phyloP scores from a whole-genome alignment of 2,113 vertebrate genomes.

The Xiphophorus maculatus region DNA sequence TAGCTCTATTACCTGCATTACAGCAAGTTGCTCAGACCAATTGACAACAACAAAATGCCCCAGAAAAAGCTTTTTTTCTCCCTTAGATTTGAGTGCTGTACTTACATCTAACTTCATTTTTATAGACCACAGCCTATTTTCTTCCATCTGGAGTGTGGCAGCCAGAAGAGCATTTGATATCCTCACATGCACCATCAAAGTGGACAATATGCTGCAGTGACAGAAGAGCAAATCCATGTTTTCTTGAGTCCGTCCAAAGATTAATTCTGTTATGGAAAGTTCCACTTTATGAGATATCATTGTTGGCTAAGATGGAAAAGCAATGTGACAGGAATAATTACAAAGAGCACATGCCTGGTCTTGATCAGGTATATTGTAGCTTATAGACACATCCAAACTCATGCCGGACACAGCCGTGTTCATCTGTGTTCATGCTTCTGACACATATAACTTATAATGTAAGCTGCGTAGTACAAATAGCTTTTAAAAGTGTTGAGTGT shows the following conservation, averaged over 20 bases:
- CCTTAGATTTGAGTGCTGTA: conserved; percentile 91
- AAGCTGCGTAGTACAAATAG: too few species aligned
- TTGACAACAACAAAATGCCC: conserved; percentile 91
- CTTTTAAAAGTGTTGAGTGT: too few species aligned
- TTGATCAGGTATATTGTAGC: conserved; percentile 22
- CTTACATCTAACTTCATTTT: conserved; percentile 93
- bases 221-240: conserved; percentile 75
- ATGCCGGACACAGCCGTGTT: not conserved
- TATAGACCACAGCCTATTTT: conserved; percentile 90
- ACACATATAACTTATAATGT: too few species aligned
- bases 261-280: conserved; percentile 85
- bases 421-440: too few species aligned
- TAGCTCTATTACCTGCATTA: conserved; percentile 96
- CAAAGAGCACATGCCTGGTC: conserved; percentile 26
- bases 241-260: conserved; percentile 85
- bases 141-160: conserved; percentile 87
- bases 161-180: conserved; percentile 92
- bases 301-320: conserved; percentile 54
- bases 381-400: conserved; percentile 18
- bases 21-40: conserved; percentile 86
- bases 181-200: conserved; percentile 87
- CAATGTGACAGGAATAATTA: conserved; percentile 58
- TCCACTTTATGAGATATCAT: conserved; percentile 69
- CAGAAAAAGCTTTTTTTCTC: conserved; percentile 87
- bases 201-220: conserved; percentile 88